phyloP scores from a whole-genome alignment of 2,888 invertebrate genomes.

The Neuroscelio doddi region DNA sequence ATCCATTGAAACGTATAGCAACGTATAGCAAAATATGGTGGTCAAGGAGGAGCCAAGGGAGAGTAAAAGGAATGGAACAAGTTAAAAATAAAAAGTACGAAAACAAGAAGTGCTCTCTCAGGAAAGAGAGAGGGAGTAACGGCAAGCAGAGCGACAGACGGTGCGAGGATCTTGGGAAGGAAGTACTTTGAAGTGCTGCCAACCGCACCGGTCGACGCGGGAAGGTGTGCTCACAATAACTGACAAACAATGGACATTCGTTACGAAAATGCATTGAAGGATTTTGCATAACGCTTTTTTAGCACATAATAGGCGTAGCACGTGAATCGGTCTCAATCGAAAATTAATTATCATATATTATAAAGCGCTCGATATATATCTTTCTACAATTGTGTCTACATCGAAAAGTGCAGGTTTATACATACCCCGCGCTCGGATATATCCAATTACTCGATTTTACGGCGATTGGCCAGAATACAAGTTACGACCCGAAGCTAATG shows the following conservation, averaged over 20 bases:
- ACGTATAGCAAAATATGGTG: slow-evolving; percentile 26
- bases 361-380: neutral
- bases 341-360: neutral
- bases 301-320: slow-evolving; percentile 59
- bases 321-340: no score
- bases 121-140: slow-evolving; percentile 4
- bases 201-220: slow-evolving; percentile 42
- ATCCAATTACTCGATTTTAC: slow-evolving; percentile 41
- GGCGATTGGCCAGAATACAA: slow-evolving; percentile 32
- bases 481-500: slow-evolving; percentile 37
- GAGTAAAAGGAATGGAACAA: neutral
- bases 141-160: slow-evolving; percentile 37
- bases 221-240: slow-evolving; percentile 53
- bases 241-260: slow-evolving; percentile 62
- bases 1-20: no score
- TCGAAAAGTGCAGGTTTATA: slow-evolving; percentile 13
- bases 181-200: slow-evolving; percentile 55
- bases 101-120: neutral
- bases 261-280: slow-evolving; percentile 56
- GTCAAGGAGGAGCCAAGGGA: slow-evolving; percentile 1
- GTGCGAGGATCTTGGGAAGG: slow-evolving; percentile 42
- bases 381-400: neutral
- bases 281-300: slow-evolving; percentile 45
- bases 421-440: slow-evolving; percentile 22
- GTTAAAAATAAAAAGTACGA: neutral